Evolutionary conservation across 1,140 invertebrate species (phyloP), one percentile per base, ranked within the genome.

Genomic region (Drosophila teissieri): DNA sequence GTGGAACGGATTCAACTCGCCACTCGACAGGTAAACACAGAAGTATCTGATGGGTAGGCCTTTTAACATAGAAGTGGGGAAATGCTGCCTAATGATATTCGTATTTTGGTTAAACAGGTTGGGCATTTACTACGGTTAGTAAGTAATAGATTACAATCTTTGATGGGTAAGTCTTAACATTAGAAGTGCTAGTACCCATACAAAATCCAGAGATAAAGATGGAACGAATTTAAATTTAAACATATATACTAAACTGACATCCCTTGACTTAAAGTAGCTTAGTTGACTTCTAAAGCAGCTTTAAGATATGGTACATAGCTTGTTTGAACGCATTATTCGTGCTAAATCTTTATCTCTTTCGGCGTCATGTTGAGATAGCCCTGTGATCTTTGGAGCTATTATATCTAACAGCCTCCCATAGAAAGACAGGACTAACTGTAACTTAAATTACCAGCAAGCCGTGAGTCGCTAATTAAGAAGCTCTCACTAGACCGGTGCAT

Each of bases 401-500:
- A 12, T 22, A 22, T 14, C 22, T 44, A 10, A 3, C 15, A 24
- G n/a, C 46, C 46, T 11, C 31, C 12, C 1, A 31, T 31, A 15
- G 12, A 10, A 1, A 7, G 17, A 49, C 19, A 34, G 42, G 31
- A 31, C 48, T 76, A 81, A 73, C 79, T 81, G 78, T 78, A 73
- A 67, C 68, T 81, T n/a, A 68, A 77, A 73, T 68, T 56, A 63
- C 58, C 24, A 46, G 44, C 48, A 37, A 40, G 69, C 24, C 63
- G 57, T 60, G 55, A 45, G 37, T 56, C 63, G 64, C 75, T 83
- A 83, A 83, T 83, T 72, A 83, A 79, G 60, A 65, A 82, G 79
- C 63, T 48, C 74, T 76, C 76, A 83, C 76, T 84, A 84, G 67
- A 22, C 69, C 80, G 80, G 84, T 77, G 76, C 56, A 57, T 80